Evolutionary conservation across 2,797 vertebrate species (phyloP).

Genomic region (Gambusia yucatana): DNA sequence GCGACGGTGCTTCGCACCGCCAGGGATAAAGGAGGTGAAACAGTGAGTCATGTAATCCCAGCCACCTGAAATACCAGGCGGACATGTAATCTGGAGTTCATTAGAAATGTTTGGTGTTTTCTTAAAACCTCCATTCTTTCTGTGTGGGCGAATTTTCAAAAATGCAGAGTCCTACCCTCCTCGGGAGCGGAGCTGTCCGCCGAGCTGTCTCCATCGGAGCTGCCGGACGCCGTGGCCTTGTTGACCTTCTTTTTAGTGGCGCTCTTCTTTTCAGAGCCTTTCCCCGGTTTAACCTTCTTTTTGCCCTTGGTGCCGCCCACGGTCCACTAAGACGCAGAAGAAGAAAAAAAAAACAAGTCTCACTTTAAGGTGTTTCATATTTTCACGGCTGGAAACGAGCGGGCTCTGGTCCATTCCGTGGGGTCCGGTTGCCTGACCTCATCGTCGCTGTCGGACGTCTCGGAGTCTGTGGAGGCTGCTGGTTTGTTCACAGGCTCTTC

Average conservation of each 20-base stretch:
- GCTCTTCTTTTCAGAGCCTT: slow-evolving; percentile 92
- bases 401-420: neutral
- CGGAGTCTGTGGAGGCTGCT: slow-evolving; percentile 94
- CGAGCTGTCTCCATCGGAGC: slow-evolving; percentile 95
- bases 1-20: neutral
- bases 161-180: slow-evolving; percentile 85
- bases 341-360: neutral
- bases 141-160: neutral
- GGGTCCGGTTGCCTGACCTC: slow-evolving; percentile 80
- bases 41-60: slow-evolving; percentile 61
- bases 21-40: slow-evolving; percentile 44
- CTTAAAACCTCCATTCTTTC: neutral
- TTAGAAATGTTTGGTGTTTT: neutral
- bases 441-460: slow-evolving; percentile 97
- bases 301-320: slow-evolving; percentile 97
- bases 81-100: slow-evolving; percentile 16
- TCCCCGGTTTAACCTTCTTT: slow-evolving; percentile 92
- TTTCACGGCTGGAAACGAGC: neutral
- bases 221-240: slow-evolving; percentile 94
- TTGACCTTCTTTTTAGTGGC: slow-evolving; percentile 89
- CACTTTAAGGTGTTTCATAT: neutral
- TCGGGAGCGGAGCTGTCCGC: slow-evolving; percentile 97
- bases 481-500: slow-evolving; percentile 93
- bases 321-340: slow-evolving; percentile 87
- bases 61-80: slow-evolving; percentile 23